Conservation (phyloP, 1,140 invertebrate species). For the Heliconius hermathena region DNA sequence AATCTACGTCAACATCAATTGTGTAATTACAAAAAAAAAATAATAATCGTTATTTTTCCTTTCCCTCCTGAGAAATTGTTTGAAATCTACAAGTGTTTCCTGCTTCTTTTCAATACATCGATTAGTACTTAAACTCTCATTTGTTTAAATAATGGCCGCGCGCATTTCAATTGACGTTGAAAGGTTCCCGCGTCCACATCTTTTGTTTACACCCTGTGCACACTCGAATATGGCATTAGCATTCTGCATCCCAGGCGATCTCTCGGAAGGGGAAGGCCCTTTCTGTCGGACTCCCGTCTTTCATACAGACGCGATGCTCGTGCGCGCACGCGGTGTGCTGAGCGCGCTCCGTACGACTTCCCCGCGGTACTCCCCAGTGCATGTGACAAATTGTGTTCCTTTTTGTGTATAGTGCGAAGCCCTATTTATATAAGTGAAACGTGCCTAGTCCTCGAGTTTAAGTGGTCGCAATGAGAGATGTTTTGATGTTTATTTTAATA, state of each 20-base stretch:
- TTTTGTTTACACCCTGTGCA: slow-evolving; percentile 52
- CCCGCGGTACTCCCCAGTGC: slow-evolving; percentile 43
- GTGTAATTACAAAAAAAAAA: neutral
- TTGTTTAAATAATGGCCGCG: slow-evolving; percentile 30
- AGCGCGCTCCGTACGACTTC: slow-evolving; percentile 41
- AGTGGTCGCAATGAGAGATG: slow-evolving; percentile 62
- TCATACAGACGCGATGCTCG: slow-evolving; percentile 66
- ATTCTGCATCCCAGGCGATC: slow-evolving; percentile 76
- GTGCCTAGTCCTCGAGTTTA: slow-evolving; percentile 54
- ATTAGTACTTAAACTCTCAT: slow-evolving; percentile 37
- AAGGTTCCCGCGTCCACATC: slow-evolving; percentile 26
- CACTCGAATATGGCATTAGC: slow-evolving; percentile 54
- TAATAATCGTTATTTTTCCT: neutral
- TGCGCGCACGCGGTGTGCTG: slow-evolving; percentile 62
- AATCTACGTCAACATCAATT: slow-evolving; percentile 12
- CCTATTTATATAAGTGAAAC: slow-evolving; percentile 60
- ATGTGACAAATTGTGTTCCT: slow-evolving; percentile 59
- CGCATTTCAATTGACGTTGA: slow-evolving; percentile 36
- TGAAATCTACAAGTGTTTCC: slow-evolving; percentile 9
- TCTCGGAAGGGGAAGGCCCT: slow-evolving; percentile 77
- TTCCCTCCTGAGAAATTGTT: neutral
- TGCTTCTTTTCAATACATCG: slow-evolving; percentile 27
- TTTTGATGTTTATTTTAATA: slow-evolving; percentile 71
- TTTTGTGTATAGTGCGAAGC: slow-evolving; percentile 63
- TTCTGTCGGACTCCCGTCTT: slow-evolving; percentile 66